Base-by-base conservation (phyloP, 2,797 vertebrate species). In the Cottoperca gobio region DNA sequence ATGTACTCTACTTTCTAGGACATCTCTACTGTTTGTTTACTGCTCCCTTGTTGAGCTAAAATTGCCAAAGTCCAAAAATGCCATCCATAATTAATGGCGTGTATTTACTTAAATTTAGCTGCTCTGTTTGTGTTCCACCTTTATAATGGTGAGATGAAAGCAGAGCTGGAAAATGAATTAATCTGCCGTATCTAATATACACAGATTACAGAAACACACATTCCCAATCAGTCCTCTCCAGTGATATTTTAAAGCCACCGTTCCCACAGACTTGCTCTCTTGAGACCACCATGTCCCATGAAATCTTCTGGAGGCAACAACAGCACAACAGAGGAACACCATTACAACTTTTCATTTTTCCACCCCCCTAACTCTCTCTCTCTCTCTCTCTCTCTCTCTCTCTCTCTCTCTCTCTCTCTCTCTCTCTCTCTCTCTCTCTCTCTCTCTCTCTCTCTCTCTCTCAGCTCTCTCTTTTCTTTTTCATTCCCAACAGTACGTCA, bases 291-390 rank as follows among this genome's bases (percentile, higher is more conserved):
- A 12, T 54, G 71, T 90, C 89, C 84, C 81, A 76, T 79, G 81
- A 86, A 92, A 92, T 69, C 82, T 89, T 89, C 87, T 57, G 50
- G 77, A 81, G 68, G 83, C 83, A 75, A 76, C 73, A 55, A 75
- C 64, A 72, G 70, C 82, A 72, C 69, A 90, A 93, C 84, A 83
- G 81, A 90, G 91, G 90, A 92, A 84, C 79, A 81, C 82, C 72
- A 88, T 90, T 88, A 83, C 82, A 86, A 87, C 83, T 91, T 88
- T 92, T 91, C 75, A 90, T 86, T 91, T 92, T 86, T 90, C 84
- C 66, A 49, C 76, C 50, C 46, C 52, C 43, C 54, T 42, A 52
- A 55, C 68, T 45, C 67, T 54, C 33, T 69, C 61, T 49, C 50
- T 59, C 24, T 59, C 24, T 39, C 52, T 23, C 14, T 39, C 24